Percentiles rank a stretch among this genome's conserved stretches.
phyloP scores from a whole-genome alignment of 2,888 invertebrate species.

The Cataglyphis cursor region DNA sequence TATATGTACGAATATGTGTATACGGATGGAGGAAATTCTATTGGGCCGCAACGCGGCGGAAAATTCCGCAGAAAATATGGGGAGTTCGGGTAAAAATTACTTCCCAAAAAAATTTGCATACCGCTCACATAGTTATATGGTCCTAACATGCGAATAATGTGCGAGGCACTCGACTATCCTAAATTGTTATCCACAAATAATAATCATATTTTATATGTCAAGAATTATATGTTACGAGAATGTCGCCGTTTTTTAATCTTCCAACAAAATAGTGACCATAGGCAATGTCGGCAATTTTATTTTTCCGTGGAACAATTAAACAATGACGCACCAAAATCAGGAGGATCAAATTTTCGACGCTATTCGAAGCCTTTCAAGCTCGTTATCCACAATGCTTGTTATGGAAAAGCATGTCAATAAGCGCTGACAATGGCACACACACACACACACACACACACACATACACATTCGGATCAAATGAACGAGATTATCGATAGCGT shows the following conservation, averaged over 20 bases:
- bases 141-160: neutral
- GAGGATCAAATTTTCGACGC: neutral
- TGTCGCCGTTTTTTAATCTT: neutral
- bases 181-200: too few species aligned
- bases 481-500: conserved; percentile 50
- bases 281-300: neutral
- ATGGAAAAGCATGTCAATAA: conserved; percentile 54
- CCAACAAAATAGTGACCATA: neutral
- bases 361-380: conserved; percentile 6
- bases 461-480: neutral
- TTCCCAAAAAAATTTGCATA: conserved; percentile 13
- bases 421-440: conserved; percentile 39
- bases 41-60: neutral
- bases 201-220: neutral
- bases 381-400: conserved; percentile 28
- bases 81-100: neutral
- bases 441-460: neutral
- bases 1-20: neutral
- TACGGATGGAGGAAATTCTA: neutral
- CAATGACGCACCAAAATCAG: conserved; percentile 1
- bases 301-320: conserved; percentile 24
- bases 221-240: neutral
- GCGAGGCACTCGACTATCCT: too few species aligned
- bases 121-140: neutral
- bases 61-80: conserved; percentile 8